Conservation (phyloP, 2,797 vertebrate genomes). For the Lindbergichthys nudifrons region DNA sequence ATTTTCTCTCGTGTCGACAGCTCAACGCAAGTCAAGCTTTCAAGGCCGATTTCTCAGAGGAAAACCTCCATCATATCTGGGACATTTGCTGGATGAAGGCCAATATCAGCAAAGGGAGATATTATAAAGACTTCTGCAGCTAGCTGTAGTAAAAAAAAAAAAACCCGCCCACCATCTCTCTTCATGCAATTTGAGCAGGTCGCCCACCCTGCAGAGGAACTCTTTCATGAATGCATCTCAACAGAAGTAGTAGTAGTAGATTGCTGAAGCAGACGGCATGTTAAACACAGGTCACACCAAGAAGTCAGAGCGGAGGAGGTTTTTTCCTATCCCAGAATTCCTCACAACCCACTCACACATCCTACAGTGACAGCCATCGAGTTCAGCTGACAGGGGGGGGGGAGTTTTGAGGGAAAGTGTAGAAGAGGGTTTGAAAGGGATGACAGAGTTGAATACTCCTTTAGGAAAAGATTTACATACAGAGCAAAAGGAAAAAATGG, state of each 20-base stretch:
- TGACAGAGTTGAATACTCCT: conserved; percentile 50
- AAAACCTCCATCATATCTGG: conserved; percentile 26
- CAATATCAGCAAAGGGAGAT: conserved; percentile 38
- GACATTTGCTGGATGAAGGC: conserved; percentile 41
- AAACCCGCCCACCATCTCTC: conserved; percentile 47
- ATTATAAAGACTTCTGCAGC: conserved; percentile 39
- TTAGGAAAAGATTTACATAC: conserved; percentile 40
- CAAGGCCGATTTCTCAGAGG: conserved; percentile 29
- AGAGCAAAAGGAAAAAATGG: conserved; percentile 3
- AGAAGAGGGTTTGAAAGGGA: conserved; percentile 34
- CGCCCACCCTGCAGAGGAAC: conserved; percentile 52
- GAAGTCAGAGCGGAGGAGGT: conserved; percentile 72
- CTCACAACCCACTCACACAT: conserved; percentile 79
- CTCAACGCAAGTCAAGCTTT: conserved; percentile 21
- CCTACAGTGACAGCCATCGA: conserved; percentile 69
- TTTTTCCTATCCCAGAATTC: conserved; percentile 80
- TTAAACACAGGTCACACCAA: conserved; percentile 80
- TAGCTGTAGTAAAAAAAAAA: conserved; percentile 40
- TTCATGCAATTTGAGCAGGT: conserved; percentile 51
- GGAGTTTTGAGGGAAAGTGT: conserved; percentile 21
- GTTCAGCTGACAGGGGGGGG: conserved; percentile 55
- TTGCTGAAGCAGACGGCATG: conserved; percentile 72
- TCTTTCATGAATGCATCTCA: conserved; percentile 43
- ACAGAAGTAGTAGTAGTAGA: conserved; percentile 56
- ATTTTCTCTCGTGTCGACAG: conserved; percentile 31